Base-by-base conservation (phyloP, 2,113 vertebrate genomes). In the Chascanopsetta lugubris region DNA sequence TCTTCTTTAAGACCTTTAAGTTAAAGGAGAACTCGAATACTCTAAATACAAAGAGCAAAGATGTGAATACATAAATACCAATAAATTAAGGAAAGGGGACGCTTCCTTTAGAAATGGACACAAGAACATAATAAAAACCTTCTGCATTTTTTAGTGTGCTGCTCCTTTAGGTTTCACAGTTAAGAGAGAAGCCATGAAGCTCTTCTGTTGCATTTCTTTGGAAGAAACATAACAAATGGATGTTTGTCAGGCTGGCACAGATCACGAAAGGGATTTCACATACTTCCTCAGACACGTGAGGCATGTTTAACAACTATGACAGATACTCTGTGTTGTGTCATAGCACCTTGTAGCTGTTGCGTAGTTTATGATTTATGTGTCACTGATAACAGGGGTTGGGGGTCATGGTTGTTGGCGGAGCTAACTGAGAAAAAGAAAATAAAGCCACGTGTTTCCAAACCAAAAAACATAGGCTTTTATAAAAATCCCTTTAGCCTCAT, bases 361-460 rank as follows among this genome's bases (percentile, higher is more conserved):
- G 59, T 49, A 10, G 6, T n/a, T n/a, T n/a, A 21, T 24, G 4
- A 22, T 70, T 46, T 21, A 25, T 73, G 54, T 60, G 48, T 75
- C 40, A 50, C 4, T 49, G 59, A 75, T 75, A 75, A 77, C 5
- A 49, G 8, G 45, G 5, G 20, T 38, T 12, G 2, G 7, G 30
- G 17, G 26, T 48, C 45, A 54, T 15, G 22, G 21, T 36, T 55
- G 32, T 12, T 58, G 13, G 24, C 29, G 18, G 55, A 26, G 38
- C 29, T 29, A 25, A 20, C 3, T 13, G 9, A 51, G 2, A 38
- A 54, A 24, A 29, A 51, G 4, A 4, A 34, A 12, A 34, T 4
- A 13, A 12, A 34, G 9, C 13, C 20, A 30, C 17, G 25, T 13
- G 15, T 55, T 42, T 1, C 22, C 15, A 27, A 48, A 30, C 43